Evolutionary conservation across 2,888 invertebrate genomes (phyloP).

Genomic region (Patella depressa): DNA sequence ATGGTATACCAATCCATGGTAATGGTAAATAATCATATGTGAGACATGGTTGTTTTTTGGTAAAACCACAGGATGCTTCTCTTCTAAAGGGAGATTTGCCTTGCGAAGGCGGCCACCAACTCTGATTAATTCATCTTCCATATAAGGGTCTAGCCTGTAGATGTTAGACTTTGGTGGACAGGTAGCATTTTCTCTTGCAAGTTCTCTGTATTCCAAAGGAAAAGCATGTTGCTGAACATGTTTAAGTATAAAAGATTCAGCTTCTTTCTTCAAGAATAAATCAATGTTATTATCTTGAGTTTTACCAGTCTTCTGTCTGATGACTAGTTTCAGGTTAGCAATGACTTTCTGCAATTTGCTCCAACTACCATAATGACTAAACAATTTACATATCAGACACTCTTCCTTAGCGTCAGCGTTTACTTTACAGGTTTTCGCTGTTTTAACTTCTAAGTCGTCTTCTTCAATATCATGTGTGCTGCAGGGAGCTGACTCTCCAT

Average conservation of each 20-base stretch:
- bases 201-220: background rate
- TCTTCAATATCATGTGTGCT: too few species aligned
- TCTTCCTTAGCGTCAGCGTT: too few species aligned
- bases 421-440: too few species aligned
- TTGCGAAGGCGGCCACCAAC: slow-evolving; percentile 9
- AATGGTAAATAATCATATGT: background rate
- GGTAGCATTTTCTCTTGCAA: too few species aligned
- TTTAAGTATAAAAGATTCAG: background rate
- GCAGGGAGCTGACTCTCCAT: too few species aligned
- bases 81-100: background rate
- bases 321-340: too few species aligned
- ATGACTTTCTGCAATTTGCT: too few species aligned
- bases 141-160: background rate
- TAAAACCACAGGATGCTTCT: slow-evolving; percentile 12
- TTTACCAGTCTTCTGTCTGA: too few species aligned
- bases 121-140: background rate
- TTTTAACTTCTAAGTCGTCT: too few species aligned
- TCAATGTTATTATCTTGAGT: background rate
- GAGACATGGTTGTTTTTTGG: slow-evolving; percentile 12
- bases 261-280: background rate
- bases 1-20: background rate
- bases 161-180: background rate
- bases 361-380: too few species aligned
- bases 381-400: too few species aligned
- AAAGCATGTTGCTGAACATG: background rate